Conservation (phyloP, 2,888 invertebrate species). For the Amphipyra berbera region DNA sequence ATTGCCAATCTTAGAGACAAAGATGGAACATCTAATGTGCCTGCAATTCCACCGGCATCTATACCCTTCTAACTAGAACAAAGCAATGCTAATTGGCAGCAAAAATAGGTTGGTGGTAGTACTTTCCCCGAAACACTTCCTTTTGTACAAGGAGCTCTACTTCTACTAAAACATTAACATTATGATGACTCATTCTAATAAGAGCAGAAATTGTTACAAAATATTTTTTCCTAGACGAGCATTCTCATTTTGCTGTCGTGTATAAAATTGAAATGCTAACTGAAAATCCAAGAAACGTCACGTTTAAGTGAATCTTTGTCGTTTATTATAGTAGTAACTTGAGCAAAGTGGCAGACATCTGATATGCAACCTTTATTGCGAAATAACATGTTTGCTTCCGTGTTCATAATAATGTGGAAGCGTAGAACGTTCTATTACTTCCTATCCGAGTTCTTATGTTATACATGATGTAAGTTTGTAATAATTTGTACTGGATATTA, state of each 20-base stretch:
- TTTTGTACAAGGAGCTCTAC: no score
- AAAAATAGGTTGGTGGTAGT: no score
- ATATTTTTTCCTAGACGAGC: neutral
- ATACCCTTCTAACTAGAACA: no score
- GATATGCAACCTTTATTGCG: slow-evolving; percentile 2
- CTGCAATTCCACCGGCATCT: no score
- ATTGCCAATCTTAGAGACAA: no score
- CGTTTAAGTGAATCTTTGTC: slow-evolving; percentile 3
- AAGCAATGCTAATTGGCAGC: no score
- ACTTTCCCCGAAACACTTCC: no score
- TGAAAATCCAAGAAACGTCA: slow-evolving; percentile 6
- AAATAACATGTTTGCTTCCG: neutral
- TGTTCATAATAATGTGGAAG: neutral
- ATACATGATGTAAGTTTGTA: neutral
- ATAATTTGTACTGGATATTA: neutral
- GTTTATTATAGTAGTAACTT: slow-evolving; percentile 9
- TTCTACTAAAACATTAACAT: no score
- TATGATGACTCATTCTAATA: neutral
- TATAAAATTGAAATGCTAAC: slow-evolving; percentile 1
- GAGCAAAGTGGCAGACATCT: neutral
- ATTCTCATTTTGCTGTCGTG: neutral
- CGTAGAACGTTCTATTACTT: neutral
- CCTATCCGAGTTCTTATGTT: neutral
- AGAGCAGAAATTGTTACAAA: neutral
- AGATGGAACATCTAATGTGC: no score